Conservation (phyloP, 2,797 vertebrate genomes). For the Spheniscus humboldti region DNA sequence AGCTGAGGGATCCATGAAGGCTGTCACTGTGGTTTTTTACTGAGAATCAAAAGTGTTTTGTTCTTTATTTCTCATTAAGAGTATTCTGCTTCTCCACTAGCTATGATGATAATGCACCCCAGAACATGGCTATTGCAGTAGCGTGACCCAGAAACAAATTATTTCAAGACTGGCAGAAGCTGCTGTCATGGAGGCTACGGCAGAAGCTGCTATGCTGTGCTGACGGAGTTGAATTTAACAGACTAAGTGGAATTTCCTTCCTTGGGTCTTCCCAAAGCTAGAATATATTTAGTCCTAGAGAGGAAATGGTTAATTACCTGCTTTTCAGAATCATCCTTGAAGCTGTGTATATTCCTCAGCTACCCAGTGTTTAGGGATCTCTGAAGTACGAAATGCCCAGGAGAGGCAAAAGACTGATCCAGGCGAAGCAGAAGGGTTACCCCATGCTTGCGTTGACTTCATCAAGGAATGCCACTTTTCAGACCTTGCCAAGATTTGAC, state of each 20-base stretch:
- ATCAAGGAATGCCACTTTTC: not conserved
- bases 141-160: not conserved
- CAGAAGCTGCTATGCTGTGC: not conserved
- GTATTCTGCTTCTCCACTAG: not conserved
- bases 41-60: not conserved
- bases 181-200: not conserved
- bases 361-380: not conserved
- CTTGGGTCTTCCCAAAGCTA: not conserved
- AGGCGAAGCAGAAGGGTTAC: not conserved
- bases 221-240: not conserved
- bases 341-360: not conserved
- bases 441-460: not conserved
- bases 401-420: not conserved
- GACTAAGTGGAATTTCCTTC: not conserved
- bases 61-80: not conserved
- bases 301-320: not conserved
- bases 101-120: not conserved
- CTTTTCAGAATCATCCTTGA: not conserved
- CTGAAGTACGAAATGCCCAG: accelerated
- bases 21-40: not conserved
- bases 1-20: not conserved
- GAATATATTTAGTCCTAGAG: not conserved
- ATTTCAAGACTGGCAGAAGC: not conserved
- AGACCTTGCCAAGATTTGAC: not conserved
- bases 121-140: not conserved